These are phyloP conservation scores for Phymatocera aterrima DNA, from an alignment of 2,888 invertebrate genomes.

Conservation along the genomic window DNA sequence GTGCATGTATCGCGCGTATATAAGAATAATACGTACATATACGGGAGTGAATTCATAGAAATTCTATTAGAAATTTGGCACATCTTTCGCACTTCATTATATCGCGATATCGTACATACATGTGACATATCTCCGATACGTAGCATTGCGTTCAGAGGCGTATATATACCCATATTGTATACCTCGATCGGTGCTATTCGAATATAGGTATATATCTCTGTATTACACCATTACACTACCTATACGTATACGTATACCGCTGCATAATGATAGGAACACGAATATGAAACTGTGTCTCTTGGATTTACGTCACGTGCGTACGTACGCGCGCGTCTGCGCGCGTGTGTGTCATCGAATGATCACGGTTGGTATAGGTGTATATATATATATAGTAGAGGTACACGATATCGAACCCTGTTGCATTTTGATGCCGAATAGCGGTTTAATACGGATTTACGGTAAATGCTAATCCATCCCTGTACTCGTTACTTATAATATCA, in stretches of 20 bases:
- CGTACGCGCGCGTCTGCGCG: too few species aligned
- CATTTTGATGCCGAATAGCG: slow-evolving; percentile 41
- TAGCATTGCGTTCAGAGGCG: slow-evolving; percentile 4
- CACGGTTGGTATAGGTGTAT: too few species aligned
- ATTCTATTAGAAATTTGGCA: background rate
- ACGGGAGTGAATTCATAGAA: background rate
- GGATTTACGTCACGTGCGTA: slow-evolving; percentile 27
- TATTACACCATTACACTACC: too few species aligned
- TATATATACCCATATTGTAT: background rate
- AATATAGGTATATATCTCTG: too few species aligned
- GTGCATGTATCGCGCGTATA: too few species aligned
- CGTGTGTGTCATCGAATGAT: slow-evolving; percentile 37
- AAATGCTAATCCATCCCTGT: slow-evolving; percentile 5
- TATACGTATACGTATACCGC: too few species aligned
- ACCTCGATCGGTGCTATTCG: background rate
- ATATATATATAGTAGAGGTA: too few species aligned
- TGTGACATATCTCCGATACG: too few species aligned
- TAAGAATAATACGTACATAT: slow-evolving; percentile 48
- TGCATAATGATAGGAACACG: background rate
- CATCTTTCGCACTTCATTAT: slow-evolving; percentile 44
- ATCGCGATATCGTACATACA: slow-evolving; percentile 22
- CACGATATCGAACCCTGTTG: slow-evolving; percentile 33
- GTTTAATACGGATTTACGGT: slow-evolving; percentile 32
- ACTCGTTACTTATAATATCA: background rate
- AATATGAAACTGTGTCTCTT: background rate